Evolutionary conservation across 2,797 vertebrate genomes (phyloP), one percentile per base, ranked within the genome.

Genomic region (Percopsis omiscomaycus): DNA sequence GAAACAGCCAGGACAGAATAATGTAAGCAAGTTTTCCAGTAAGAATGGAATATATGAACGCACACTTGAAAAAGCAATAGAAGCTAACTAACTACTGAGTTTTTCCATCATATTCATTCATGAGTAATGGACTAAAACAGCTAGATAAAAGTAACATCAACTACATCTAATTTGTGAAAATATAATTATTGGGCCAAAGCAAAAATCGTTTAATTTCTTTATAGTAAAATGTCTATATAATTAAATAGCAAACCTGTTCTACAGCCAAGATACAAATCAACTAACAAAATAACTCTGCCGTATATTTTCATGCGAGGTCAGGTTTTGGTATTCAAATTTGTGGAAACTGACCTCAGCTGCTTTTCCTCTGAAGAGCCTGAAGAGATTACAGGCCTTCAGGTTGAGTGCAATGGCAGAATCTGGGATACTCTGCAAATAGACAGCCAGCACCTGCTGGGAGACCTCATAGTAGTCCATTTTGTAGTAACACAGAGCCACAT

Each of bases 401-500:
- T 99, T 99, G 73, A 98, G 94, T 54, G 98, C 98, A 57, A 98
- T 98, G 53, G 96, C 97, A 54, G 97, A 98, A 84, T 98, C 97
- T 0, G 97, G 95, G 74, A 98, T 92, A 71, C 94, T 96, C 81
- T 98, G 96, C 73, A 99, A 94, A 87, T 98, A 99, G 67, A 97
- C 94, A 0, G 96, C 95, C 83, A 99, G 75, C 42, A 98, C 96
- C 81, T 98, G 96, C 83, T 98, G 96, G 51, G 98, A 99, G 29
- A 98, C 95, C 57, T 99, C 98, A 32, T 98, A 98, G 86, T 98
- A 99, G 85, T 98, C 96, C 89, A 99, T 81, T 69, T 99, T 99
- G 84, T 99, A 99, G 90, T 99, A 99, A 82, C 98, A 99, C 46
- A 99, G 87, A 66, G 98, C 97, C 75, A 98, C 96, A 3, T 99